Percentiles rank a stretch among this genome's conserved stretches.
Conservation (phyloP, 2,113 vertebrate species). For the Paramormyrops kingsleyae region DNA sequence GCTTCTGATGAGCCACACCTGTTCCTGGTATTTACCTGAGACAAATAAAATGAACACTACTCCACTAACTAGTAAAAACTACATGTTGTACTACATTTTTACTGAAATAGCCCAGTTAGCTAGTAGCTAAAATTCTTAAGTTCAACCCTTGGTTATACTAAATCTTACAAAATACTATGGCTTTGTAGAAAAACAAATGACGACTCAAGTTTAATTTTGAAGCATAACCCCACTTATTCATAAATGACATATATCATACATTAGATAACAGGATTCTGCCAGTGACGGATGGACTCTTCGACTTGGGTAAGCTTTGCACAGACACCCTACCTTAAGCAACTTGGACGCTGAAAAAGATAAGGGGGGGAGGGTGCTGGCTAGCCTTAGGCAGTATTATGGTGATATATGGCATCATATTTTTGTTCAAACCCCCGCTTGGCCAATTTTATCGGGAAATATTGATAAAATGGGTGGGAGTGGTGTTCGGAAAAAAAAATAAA, state of each 20-base stretch:
- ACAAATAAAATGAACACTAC: background rate
- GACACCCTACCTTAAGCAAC: background rate
- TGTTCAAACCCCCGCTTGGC: background rate
- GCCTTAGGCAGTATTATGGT: background rate
- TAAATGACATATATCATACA: background rate
- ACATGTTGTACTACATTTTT: background rate
- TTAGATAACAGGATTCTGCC: background rate
- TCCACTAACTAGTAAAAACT: background rate
- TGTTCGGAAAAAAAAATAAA: background rate
- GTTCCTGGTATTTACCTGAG: no score
- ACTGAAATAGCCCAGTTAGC: background rate
- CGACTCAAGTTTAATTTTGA: background rate
- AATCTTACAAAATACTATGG: background rate
- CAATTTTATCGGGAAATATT: background rate
- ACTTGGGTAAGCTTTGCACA: background rate
- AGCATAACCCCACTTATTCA: background rate
- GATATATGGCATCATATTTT: background rate
- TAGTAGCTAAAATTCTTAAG: background rate
- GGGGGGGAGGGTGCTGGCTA: background rate
- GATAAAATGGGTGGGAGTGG: background rate
- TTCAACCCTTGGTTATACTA: background rate
- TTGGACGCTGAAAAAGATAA: background rate
- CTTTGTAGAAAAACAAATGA: background rate
- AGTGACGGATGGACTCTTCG: background rate
- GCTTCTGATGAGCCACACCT: no score